Percentiles rank a stretch among this genome's conserved stretches.
These are phyloP conservation scores for Nematopogon swammerdamellus DNA, from an alignment of 2,888 invertebrate genomes.

Conservation along the genomic window DNA sequence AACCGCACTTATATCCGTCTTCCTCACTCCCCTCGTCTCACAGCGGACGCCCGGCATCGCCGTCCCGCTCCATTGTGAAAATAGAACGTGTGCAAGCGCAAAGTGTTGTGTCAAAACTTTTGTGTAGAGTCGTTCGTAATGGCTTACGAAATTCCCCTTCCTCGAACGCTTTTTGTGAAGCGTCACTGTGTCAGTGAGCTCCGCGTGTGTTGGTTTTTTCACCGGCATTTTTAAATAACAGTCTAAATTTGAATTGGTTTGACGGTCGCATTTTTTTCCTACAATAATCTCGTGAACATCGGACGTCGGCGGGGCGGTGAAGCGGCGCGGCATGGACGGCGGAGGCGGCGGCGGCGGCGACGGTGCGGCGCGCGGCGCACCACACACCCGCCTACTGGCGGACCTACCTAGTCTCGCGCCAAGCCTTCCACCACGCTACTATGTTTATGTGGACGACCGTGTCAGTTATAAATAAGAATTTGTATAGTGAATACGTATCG, in stretches of 20 bases:
- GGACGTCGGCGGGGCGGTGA: neutral
- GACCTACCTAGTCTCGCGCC: conserved; percentile 19
- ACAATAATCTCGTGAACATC: neutral
- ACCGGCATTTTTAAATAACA: conserved; percentile 17
- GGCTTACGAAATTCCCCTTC: conserved; percentile 56
- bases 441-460: conserved; percentile 41
- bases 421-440: conserved; percentile 8
- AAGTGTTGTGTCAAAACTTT: conserved; percentile 55
- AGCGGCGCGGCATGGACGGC: neutral
- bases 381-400: conserved; percentile 1
- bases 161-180: conserved; percentile 47
- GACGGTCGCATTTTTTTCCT: conserved; percentile 24
- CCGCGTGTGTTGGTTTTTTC: conserved; percentile 34
- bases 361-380: neutral
- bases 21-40: conserved; percentile 29
- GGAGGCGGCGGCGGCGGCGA: neutral
- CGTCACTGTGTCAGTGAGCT: conserved; percentile 43
- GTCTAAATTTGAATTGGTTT: conserved; percentile 28
- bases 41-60: conserved; percentile 27
- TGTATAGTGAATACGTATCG: conserved; percentile 54
- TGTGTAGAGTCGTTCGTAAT: conserved; percentile 46
- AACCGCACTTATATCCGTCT: conserved; percentile 39
- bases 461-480: conserved; percentile 58
- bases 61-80: conserved; percentile 46
- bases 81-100: conserved; percentile 58